phyloP scores from a whole-genome alignment of 2,888 invertebrate genomes.

The Didymodactylos carnosus region DNA sequence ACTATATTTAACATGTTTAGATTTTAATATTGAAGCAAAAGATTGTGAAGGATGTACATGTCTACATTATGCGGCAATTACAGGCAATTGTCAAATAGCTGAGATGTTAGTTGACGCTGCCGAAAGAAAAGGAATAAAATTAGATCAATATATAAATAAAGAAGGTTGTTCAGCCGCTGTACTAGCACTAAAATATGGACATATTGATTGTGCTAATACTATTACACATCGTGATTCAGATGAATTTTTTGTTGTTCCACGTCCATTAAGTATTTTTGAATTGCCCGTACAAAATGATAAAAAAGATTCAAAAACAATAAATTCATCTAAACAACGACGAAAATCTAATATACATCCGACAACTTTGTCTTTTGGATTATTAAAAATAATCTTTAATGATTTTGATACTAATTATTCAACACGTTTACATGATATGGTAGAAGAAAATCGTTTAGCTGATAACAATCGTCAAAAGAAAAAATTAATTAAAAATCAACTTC shows the following conservation, averaged over 20 bases:
- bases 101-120: neutral
- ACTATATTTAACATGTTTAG: constrained; percentile 15
- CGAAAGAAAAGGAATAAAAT: neutral
- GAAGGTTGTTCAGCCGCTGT: neutral
- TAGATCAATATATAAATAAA: neutral
- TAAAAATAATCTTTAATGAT: neutral
- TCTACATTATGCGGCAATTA: constrained; percentile 25
- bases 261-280: neutral
- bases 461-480: neutral
- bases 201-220: neutral
- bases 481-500: neutral
- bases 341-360: neutral
- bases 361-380: neutral
- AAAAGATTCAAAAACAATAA: neutral
- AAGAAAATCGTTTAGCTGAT: too few species aligned
- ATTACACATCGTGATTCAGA: neutral
- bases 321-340: neutral
- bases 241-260: neutral
- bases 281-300: too few species aligned
- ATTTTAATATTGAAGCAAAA: constrained; percentile 24
- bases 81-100: neutral
- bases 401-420: neutral
- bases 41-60: constrained; percentile 29
- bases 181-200: neutral
- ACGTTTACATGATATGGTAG: too few species aligned